Percentiles rank a stretch among this genome's conserved stretches.
phyloP scores from a whole-genome alignment of 2,888 invertebrate genomes.

The Lymantria monacha region DNA sequence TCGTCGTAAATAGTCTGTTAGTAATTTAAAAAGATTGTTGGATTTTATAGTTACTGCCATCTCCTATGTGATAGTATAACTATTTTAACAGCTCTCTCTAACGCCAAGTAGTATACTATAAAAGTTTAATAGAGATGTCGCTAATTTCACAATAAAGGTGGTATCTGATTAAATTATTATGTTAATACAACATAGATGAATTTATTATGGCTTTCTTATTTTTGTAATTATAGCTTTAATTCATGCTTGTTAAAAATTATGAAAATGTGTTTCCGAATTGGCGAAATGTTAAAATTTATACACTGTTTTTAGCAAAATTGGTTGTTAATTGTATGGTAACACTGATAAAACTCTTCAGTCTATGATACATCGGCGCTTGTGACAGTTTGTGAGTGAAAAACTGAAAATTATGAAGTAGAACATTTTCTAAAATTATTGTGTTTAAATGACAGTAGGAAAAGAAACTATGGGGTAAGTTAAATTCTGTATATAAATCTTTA shows the following conservation, averaged over 20 bases:
- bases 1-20: not conserved
- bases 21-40: not conserved
- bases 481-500: slow-evolving; percentile 17
- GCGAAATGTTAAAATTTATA: not conserved
- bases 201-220: no score
- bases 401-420: slow-evolving; percentile 64
- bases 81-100: slow-evolving; percentile 6
- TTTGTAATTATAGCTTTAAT: not conserved
- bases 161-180: no score
- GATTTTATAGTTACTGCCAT: slow-evolving; percentile 1
- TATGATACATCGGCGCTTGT: slow-evolving; percentile 49
- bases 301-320: not conserved
- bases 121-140: slow-evolving; percentile 13
- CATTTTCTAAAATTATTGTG: slow-evolving; percentile 66
- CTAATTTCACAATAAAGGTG: not conserved
- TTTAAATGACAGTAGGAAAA: slow-evolving; percentile 91
- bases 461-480: slow-evolving; percentile 90
- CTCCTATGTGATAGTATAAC: not conserved
- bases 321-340: slow-evolving; percentile 11
- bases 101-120: slow-evolving; percentile 1
- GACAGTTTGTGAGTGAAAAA: slow-evolving; percentile 60
- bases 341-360: slow-evolving; percentile 45
- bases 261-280: not conserved
- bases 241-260: not conserved
- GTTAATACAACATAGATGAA: no score